phyloP scores from a whole-genome alignment of 2,797 vertebrate species.

The Rhabdomys pumilio region DNA sequence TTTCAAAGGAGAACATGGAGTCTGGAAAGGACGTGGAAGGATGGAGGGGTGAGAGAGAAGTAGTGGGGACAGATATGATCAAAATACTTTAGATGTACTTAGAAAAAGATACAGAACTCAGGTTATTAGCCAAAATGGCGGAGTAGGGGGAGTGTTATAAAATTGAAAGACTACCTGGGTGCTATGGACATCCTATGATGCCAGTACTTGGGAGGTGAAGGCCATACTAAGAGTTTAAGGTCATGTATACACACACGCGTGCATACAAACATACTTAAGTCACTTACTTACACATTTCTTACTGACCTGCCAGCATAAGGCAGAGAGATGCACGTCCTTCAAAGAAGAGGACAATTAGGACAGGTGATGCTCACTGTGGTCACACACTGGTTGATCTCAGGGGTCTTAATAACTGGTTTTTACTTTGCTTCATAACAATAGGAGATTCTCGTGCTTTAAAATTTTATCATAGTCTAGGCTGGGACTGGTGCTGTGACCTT shows the following conservation, averaged over 20 bases:
- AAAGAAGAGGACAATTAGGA: slow-evolving; percentile 45
- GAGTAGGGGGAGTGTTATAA: background rate
- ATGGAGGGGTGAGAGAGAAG: background rate
- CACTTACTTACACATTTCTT: slow-evolving; percentile 41
- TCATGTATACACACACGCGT: background rate
- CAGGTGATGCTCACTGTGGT: slow-evolving; percentile 40
- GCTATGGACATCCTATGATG: background rate
- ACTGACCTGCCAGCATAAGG: slow-evolving; percentile 45
- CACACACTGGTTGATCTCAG: slow-evolving; percentile 41
- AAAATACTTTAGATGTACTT: background rate
- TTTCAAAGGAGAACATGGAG: background rate
- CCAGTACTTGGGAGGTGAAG: background rate
- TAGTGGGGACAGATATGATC: fast-evolving
- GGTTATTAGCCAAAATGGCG: background rate
- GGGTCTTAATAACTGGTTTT: slow-evolving; percentile 50
- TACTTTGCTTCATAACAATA: slow-evolving; percentile 52
- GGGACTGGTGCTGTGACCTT: slow-evolving; percentile 72
- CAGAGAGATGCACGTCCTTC: background rate
- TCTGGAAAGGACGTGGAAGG: background rate
- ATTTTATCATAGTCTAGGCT: slow-evolving; percentile 69
- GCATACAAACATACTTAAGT: background rate
- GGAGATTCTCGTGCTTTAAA: slow-evolving; percentile 44
- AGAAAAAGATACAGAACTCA: background rate
- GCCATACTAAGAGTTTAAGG: background rate
- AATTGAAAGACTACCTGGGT: background rate